Base-by-base conservation (phyloP, 2,113 vertebrate genomes). In the Bos taurus region DNA sequence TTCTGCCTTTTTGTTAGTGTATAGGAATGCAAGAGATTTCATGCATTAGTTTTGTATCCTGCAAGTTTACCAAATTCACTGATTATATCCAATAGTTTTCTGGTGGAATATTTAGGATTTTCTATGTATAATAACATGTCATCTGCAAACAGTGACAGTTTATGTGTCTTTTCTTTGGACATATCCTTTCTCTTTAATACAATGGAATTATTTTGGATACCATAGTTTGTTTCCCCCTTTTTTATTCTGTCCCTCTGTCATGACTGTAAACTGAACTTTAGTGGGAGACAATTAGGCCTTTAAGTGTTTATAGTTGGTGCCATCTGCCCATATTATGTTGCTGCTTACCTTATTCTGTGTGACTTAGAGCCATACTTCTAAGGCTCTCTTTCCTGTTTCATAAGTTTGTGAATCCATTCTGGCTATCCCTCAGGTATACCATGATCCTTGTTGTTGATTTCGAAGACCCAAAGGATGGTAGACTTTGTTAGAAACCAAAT, bases 161-260 rank as follows among this genome's bases (percentile, higher is more conserved):
- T 71, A 23, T 71, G 64, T 71, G 26, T 88, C 54, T 84, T 93
- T 52, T 95, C 19, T 71, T n/a, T 59, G 6, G 48, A 81, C 36
- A 97, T 25, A 78, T 57, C 16, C 48, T 95, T 87, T 87, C 23
- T 94, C 36, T 95, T 93, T 67, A 93, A 95, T 25, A 85, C 28
- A 88, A 87, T 90, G 74, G n/a, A 36, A 83, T 82, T 54, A 86
- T 93, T 93, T 95, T 4, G 62, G 33, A 74, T 64, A 88, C 21
- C 3, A 33, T 25, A 88, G 26, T 21, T 93, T 71, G 28, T 64
- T 80, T 67, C n/a, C 23, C 26, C 5, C 50, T 40, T 74, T 87
- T 80, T 84, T 11, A 78, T 91, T 90, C 28, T 95, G 40, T 77
- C 64, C 11, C 50, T 89, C 88, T 93, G 50, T 46, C 25, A 60